Evolutionary conservation across 2,113 vertebrate species (phyloP).

Genomic region (Struthio camelus): DNA sequence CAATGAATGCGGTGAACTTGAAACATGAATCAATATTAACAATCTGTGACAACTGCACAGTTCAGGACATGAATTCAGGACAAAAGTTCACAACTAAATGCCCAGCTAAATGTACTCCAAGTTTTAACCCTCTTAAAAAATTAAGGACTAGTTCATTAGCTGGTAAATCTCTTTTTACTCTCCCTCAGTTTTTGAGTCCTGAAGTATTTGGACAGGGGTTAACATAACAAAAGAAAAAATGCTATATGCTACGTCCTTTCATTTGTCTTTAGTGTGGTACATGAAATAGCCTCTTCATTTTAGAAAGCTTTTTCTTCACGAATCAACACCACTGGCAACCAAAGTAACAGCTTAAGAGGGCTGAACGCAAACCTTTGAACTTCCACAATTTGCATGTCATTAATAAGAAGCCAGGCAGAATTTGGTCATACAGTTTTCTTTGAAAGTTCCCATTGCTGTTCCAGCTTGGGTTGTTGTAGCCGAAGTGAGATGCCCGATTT

Average conservation of each 20-base stretch:
- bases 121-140: conserved; percentile 27
- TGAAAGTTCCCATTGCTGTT: not conserved
- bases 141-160: not conserved
- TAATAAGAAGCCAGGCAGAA: not conserved
- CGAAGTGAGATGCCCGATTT: not conserved
- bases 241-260: not conserved
- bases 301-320: conserved; percentile 16
- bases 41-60: not conserved
- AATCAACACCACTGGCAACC: conserved; percentile 57
- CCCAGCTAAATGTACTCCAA: not conserved
- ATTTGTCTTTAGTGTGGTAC: conserved; percentile 43
- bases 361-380: conserved; percentile 54
- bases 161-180: conserved; percentile 13
- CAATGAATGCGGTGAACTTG: not conserved
- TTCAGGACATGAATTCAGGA: not conserved
- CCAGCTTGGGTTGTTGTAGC: not conserved
- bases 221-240: not conserved
- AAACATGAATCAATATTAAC: not conserved
- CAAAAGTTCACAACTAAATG: not conserved
- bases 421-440: conserved; percentile 6
- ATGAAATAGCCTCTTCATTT: conserved; percentile 38
- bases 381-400: conserved; percentile 32
- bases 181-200: conserved; percentile 8
- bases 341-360: conserved; percentile 40
- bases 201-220: conserved; percentile 24